Base-by-base conservation (phyloP, 2,888 invertebrate species). In the Aspidapion aeneum region DNA sequence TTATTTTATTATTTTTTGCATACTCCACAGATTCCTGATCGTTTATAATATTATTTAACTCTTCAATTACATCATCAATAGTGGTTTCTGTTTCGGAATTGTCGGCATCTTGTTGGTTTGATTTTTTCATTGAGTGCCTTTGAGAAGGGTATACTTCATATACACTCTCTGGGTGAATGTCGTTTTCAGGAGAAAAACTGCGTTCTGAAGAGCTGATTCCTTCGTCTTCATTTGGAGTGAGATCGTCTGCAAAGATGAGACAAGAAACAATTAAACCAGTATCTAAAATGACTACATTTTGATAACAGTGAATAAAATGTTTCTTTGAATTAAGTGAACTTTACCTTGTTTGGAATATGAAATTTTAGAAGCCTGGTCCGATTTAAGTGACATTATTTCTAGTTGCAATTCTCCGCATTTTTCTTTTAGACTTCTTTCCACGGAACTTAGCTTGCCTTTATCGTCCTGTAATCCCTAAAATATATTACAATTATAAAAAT, bases 31-130 rank as follows among this genome's bases (percentile, higher is more conserved):
- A 88, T 79, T 93, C 92, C 0, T 91, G 93, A 72, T 93, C 90
- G 74, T 90, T 93, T 1, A 93, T 91, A 66, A 94, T 93, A 72
- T 92, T 93, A 68, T 90, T 85, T 49, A 94, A 79, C 77, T 93
- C 93, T 78, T 92, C 92, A 73, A 94, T 93, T 1, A 93, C 93
- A 79, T 93, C 93, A 72, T 93, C 93, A 66, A 94, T 93, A 1
- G 93, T 93, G 0, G 91, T 90, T 79, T 91, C 90, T 62, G 89
- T 89, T 74, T 90, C 89, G 69, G 88, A 88, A 55, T 87, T 86
- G n/a, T 72, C 72, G 69, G 88, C 88, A 55, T 87, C 86, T n/a
- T 72, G 71, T 2, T 70, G 62, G 21, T 67, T 54, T 20, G 17
- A 18, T 7, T 35, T 35, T 35, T 35, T 35, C 7, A 68, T 63